Percentiles rank a stretch among this genome's conserved stretches.
These are phyloP conservation scores for Galaxea fascicularis DNA, from an alignment of 92 coral and sea anemone genomes.

Conservation along the genomic window DNA sequence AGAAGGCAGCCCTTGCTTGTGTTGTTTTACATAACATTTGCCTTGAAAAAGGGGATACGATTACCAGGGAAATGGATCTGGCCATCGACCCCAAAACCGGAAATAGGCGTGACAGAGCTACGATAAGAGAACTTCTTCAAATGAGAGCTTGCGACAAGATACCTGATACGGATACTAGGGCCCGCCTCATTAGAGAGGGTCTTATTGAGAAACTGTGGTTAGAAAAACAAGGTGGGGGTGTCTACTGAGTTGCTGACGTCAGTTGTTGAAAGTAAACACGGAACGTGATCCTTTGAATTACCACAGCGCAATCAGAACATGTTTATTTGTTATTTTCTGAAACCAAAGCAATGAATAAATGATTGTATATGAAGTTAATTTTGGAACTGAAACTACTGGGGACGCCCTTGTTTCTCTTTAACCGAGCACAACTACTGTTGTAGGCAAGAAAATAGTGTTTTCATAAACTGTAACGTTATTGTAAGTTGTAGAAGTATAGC, in stretches of 20 bases:
- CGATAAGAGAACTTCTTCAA: conserved; percentile 23
- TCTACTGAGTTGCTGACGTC: background rate
- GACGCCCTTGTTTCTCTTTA: background rate
- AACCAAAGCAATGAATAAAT: background rate
- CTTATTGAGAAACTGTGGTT: conserved; percentile 10
- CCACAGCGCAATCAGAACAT: background rate
- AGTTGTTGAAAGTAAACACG: background rate
- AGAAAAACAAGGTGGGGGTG: background rate
- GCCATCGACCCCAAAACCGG: too few species aligned
- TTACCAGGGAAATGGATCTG: too few species aligned
- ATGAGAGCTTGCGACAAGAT: conserved; percentile 19
- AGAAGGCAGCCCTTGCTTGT: conserved; percentile 15
- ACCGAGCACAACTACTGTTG: background rate
- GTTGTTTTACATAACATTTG: conserved; percentile 21
- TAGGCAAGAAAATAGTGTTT: background rate
- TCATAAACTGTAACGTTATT: too few species aligned
- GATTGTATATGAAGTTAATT: background rate
- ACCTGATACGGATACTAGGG: conserved; percentile 11
- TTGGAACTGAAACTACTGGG: background rate
- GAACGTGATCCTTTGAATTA: background rate
- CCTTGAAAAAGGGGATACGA: too few species aligned
- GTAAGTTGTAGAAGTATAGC: too few species aligned
- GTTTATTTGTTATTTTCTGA: background rate
- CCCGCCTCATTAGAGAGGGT: background rate
- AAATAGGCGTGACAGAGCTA: too few species aligned